A percentile compares a stretch with the other conserved stretches of the same genome.
These are phyloP conservation scores for Muntiacus reevesi DNA, from an alignment of 2,113 vertebrate genomes.

Conservation along the genomic window DNA sequence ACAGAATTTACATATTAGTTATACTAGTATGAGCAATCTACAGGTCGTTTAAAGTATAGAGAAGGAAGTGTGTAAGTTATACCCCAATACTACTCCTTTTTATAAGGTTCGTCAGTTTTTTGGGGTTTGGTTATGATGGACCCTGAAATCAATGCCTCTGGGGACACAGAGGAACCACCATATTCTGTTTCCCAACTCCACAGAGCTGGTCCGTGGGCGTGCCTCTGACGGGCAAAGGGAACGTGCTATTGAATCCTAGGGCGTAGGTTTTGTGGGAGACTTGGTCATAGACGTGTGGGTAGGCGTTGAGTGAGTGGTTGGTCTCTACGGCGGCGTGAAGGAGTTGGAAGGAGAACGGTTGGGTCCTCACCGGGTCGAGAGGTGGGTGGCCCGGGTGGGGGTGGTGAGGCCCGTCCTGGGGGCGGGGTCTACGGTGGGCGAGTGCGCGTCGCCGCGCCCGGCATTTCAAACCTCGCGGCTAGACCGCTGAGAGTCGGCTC, in stretches of 20 bases:
- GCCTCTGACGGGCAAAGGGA: too few species aligned
- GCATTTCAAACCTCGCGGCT: neutral
- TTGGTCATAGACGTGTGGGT: accelerated
- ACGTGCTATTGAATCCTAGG: neutral
- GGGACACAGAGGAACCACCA: neutral
- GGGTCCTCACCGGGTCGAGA: accelerated
- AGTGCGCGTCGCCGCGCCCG: neutral
- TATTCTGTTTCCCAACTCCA: neutral
- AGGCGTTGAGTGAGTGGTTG: accelerated
- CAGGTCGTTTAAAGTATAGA: neutral
- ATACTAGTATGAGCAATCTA: neutral
- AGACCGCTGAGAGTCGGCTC: accelerated
- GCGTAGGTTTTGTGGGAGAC: accelerated
- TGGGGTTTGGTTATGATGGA: neutral
- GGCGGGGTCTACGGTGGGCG: neutral
- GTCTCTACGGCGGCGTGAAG: accelerated
- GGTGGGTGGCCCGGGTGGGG: too few species aligned
- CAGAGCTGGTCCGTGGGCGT: accelerated
- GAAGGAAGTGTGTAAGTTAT: neutral
- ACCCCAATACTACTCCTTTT: neutral
- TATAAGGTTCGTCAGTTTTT: neutral
- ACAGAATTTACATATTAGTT: neutral
- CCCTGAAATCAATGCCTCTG: neutral
- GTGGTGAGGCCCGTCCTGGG: neutral
- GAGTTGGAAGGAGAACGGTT: accelerated